A percentile compares a stretch with the other conserved stretches of the same genome.
Evolutionary conservation across 2,888 invertebrate species (phyloP).

Genomic region (Tricholauxania praeusta): DNA sequence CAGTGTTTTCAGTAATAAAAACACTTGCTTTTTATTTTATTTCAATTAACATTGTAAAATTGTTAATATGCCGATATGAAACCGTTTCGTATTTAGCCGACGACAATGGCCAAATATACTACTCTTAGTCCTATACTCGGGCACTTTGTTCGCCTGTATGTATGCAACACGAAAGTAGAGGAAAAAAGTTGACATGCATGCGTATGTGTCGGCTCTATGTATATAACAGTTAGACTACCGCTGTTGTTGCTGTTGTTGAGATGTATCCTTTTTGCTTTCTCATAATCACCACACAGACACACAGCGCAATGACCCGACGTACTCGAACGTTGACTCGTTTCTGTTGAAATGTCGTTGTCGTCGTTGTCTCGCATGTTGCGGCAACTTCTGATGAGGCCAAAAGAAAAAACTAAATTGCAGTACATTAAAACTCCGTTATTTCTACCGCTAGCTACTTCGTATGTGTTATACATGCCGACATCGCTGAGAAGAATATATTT

Average conservation of each 20-base stretch:
- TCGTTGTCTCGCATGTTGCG: slow-evolving; percentile 43
- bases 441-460: not conserved
- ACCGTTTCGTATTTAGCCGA: not conserved
- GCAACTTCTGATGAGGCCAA: slow-evolving; percentile 50
- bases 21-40: not conserved
- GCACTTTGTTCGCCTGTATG: slow-evolving; percentile 12
- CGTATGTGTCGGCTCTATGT: not conserved
- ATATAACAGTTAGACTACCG: slow-evolving; percentile 30
- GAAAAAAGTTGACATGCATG: slow-evolving; percentile 11
- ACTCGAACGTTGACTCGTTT: slow-evolving; percentile 65
- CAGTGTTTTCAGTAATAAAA: too few relatives aligned
- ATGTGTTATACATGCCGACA: slow-evolving; percentile 9
- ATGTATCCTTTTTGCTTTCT: slow-evolving; percentile 29
- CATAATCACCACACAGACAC: slow-evolving; percentile 10
- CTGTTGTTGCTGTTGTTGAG: slow-evolving; percentile 18
- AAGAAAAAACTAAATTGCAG: not conserved
- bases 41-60: not conserved
- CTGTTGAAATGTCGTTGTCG: slow-evolving; percentile 50
- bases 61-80: not conserved
- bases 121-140: not conserved
- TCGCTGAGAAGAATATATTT: not conserved
- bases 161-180: slow-evolving; percentile 1
- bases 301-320: slow-evolving; percentile 63
- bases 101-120: not conserved
- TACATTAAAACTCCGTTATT: not conserved